Base-by-base conservation (phyloP, 2,797 vertebrate genomes). In the Peromyscus aztecus region DNA sequence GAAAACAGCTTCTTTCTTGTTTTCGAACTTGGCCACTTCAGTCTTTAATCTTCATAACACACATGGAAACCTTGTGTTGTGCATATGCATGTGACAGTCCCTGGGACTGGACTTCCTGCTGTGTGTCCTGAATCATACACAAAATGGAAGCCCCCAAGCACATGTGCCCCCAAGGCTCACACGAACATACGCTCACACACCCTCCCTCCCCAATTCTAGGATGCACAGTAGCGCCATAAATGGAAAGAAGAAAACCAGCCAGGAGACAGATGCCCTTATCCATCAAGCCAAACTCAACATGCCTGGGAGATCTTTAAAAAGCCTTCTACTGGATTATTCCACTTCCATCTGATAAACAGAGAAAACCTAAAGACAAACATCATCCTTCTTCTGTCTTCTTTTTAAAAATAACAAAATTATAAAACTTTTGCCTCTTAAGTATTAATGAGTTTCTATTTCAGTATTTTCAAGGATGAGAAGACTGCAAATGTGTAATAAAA, bases 401-500 rank as follows among this genome's bases (percentile, higher is more conserved):
- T 52, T 92, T 37, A 59, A 82, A 24, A 88, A 57, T 59, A 94
- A n/a, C 43, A 91, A 82, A 73, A 2, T 65, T 95, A 55, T 37
- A 78, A 85, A 84, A 84, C 37, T 17, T 81, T 65, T 87, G 49
- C 13, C n/a, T 94, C 55, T 92, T 95, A 83, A 80, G 52, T 55
- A 83, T 80, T 95, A 76, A 78, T 76, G 57, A 95, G 37, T 81
- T 97, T 96, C 83, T 67, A 40, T 92, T 96, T 97, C 77, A 83
- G 75, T 73, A 76, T 65, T 10, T 95, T 94, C 29, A 29, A 46
- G 88, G 34, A 37, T 23, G 78, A 98, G 40, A 96, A 82, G 43
- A 97, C 86, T 95, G 40, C 67, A 77, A 97, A 93, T 4, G 67
- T 37, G 49, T 55, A 67, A 94, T 21, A 93, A 95, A 96, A 87